phyloP scores from a whole-genome alignment of 2,113 vertebrate species.

The Dryoscopus gambensis region DNA sequence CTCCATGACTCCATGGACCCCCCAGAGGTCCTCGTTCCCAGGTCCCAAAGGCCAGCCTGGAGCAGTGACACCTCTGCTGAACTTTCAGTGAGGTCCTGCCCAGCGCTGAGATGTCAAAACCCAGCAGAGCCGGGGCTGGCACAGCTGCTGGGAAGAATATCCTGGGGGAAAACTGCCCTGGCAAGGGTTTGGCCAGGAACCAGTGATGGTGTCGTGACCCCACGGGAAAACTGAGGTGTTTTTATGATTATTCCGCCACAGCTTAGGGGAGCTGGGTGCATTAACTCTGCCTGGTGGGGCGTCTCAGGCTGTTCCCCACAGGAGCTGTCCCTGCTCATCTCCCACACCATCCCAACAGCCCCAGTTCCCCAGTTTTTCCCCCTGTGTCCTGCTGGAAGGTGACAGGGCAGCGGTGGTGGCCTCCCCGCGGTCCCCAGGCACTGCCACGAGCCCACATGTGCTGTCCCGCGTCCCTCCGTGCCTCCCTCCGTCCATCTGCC shows the following conservation, averaged over 20 bases:
- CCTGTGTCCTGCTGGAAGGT: background rate
- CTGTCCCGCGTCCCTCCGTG: background rate
- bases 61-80: background rate
- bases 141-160: background rate
- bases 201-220: rapidly evolving
- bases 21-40: rapidly evolving
- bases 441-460: rapidly evolving
- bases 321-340: background rate
- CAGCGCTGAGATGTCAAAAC: background rate
- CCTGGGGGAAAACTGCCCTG: background rate
- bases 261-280: rapidly evolving
- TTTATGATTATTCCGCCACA: background rate
- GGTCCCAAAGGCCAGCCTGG: background rate
- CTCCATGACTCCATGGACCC: background rate
- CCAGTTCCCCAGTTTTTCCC: background rate
- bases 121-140: background rate
- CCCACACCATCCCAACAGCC: background rate
- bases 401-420: background rate
- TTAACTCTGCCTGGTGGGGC: rapidly evolving
- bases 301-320: background rate
- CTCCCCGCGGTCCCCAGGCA: rapidly evolving
- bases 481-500: background rate
- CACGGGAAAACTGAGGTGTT: rapidly evolving
- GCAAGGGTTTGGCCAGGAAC: background rate
- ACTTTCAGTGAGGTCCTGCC: background rate